Percentiles rank a stretch among this genome's conserved stretches.
phyloP scores from a whole-genome alignment of 2,113 vertebrate genomes.

The Phasianus colchicus region DNA sequence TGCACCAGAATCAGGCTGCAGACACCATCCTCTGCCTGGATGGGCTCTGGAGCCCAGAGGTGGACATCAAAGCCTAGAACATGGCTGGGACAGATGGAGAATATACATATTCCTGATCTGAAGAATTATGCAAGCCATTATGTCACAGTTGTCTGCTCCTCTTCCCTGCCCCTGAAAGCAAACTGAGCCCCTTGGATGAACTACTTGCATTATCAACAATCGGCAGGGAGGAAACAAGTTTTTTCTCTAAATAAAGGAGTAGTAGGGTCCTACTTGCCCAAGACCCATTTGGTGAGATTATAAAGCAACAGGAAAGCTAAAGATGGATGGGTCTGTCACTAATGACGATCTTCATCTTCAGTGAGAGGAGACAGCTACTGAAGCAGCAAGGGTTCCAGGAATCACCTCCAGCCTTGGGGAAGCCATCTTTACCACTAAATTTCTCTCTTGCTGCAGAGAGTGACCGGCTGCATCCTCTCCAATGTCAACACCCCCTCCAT shows the following conservation, averaged over 20 bases:
- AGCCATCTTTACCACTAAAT: neutral
- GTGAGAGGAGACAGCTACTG: rapidly evolving
- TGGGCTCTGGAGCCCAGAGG: neutral
- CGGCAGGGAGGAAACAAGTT: neutral
- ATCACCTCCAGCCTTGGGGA: neutral
- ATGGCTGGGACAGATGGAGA: rapidly evolving
- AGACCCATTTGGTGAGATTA: neutral
- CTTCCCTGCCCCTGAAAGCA: neutral
- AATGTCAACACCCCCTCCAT: slow-evolving; percentile 96
- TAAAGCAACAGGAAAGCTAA: neutral
- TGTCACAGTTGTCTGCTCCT: neutral
- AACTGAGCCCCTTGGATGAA: neutral
- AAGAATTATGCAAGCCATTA: neutral
- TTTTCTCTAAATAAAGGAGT: neutral
- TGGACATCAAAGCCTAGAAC: neutral
- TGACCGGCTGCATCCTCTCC: slow-evolving; percentile 98
- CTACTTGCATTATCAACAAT: neutral
- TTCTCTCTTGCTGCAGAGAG: slow-evolving; percentile 81
- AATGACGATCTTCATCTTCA: neutral
- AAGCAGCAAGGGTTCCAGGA: neutral
- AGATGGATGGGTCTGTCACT: neutral
- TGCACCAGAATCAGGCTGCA: neutral
- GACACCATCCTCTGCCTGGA: too few relatives aligned
- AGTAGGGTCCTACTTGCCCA: neutral
- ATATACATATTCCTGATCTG: neutral